Conservation (phyloP, 2,888 invertebrate genomes). For the Mythimna albipuncta region DNA sequence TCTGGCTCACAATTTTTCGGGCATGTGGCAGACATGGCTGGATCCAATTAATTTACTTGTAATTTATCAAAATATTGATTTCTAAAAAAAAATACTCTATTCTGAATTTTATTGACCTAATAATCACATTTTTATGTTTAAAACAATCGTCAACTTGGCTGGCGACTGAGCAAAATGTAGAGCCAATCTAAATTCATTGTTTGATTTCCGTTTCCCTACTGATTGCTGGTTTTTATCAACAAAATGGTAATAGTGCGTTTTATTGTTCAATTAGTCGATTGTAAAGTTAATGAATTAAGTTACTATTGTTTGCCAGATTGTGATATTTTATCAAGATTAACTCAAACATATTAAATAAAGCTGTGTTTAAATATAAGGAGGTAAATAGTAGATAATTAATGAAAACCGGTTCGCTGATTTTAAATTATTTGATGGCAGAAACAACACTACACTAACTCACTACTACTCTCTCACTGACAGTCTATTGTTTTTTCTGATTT, state of each 20-base stretch:
- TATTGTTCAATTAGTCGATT: slow-evolving; percentile 37
- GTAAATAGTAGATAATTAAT: not conserved
- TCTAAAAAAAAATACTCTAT: too few species aligned
- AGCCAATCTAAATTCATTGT: slow-evolving; percentile 17
- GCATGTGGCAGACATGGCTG: too few species aligned
- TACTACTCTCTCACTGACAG: too few species aligned
- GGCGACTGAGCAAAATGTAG: not conserved
- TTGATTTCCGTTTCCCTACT: slow-evolving; percentile 34
- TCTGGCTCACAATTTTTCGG: too few species aligned
- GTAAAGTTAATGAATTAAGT: slow-evolving; percentile 1
- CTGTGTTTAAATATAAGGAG: not conserved
- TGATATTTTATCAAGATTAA: not conserved
- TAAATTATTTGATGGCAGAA: not conserved
- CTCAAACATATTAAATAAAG: too few species aligned
- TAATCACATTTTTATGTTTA: not conserved
- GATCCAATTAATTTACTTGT: not conserved
- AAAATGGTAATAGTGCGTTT: slow-evolving; percentile 14
- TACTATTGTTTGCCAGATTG: slow-evolving; percentile 7
- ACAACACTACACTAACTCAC: too few species aligned
- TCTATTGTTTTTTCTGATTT: too few species aligned
- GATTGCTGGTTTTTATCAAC: slow-evolving; percentile 44
- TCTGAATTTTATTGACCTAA: too few species aligned
- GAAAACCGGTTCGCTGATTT: not conserved
- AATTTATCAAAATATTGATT: not conserved
- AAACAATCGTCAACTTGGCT: not conserved